Conservation (phyloP, 2,113 vertebrate species). For the Muntiacus muntjak region DNA sequence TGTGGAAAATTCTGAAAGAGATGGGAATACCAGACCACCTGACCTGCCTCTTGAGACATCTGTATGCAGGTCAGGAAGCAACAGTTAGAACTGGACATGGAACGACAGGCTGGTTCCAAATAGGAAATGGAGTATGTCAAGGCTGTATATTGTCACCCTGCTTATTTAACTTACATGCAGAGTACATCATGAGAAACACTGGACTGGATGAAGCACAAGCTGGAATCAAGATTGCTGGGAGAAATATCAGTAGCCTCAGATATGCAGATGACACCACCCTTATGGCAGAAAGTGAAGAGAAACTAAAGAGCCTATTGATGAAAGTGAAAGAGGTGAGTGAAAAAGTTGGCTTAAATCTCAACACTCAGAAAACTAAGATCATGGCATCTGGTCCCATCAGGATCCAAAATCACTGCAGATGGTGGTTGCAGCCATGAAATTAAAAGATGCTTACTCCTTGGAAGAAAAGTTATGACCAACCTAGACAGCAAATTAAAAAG, state of each 20-base stretch:
- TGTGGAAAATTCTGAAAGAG: too few relatives aligned
- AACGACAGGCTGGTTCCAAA: neutral
- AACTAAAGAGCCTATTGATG: neutral
- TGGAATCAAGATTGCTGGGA: neutral
- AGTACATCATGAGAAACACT: neutral
- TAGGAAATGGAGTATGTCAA: rapidly evolving
- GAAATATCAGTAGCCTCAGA: neutral
- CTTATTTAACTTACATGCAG: neutral
- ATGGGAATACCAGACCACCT: too few relatives aligned
- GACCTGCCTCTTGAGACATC: neutral
- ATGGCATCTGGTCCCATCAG: neutral
- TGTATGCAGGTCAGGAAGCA: neutral
- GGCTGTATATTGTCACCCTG: neutral
- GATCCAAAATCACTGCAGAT: neutral
- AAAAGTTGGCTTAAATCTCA: neutral
- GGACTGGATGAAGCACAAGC: neutral
- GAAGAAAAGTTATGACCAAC: neutral
- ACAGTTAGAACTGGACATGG: neutral
- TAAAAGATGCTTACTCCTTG: neutral
- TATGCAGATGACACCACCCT: neutral
- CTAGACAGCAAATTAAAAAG: neutral
- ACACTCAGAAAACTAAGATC: neutral
- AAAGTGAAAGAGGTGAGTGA: neutral
- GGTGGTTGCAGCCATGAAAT: neutral
- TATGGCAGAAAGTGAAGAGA: neutral